Evolutionary conservation across 2,888 invertebrate species (phyloP).

Genomic region (Callinectes sapidus): DNA sequence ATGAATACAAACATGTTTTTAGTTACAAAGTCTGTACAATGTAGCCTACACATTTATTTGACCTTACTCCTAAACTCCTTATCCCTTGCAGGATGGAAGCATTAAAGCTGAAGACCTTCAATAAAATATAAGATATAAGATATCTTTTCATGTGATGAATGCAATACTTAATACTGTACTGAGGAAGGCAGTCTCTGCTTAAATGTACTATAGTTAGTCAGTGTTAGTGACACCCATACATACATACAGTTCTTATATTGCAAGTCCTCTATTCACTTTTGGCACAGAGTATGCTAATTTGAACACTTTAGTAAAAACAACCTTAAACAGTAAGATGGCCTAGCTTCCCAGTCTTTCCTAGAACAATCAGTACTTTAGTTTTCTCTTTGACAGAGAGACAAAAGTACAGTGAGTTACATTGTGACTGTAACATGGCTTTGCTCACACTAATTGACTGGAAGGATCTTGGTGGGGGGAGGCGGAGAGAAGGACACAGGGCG

Average conservation of each 20-base stretch:
- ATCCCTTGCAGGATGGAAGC: constrained; percentile 49
- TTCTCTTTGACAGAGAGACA: background rate
- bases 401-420: background rate
- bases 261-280: constrained; percentile 12
- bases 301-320: constrained; percentile 26
- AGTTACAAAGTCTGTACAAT: constrained; percentile 24
- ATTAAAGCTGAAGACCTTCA: constrained; percentile 53
- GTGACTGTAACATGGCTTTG: background rate
- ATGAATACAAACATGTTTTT: constrained; percentile 30
- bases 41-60: background rate
- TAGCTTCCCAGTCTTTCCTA: background rate
- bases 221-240: background rate
- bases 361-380: background rate
- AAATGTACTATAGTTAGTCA: background rate
- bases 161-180: constrained; percentile 38
- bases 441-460: constrained; percentile 53
- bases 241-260: constrained; percentile 30
- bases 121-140: background rate
- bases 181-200: constrained; percentile 7
- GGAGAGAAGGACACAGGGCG: constrained; percentile 63
- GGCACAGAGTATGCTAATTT: constrained; percentile 31
- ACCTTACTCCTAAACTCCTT: constrained; percentile 18
- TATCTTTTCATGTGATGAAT: constrained; percentile 43
- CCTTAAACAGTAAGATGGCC: background rate
- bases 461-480: constrained; percentile 64